Conservation (phyloP, 2,797 vertebrate species). For the Streptopelia turtur region DNA sequence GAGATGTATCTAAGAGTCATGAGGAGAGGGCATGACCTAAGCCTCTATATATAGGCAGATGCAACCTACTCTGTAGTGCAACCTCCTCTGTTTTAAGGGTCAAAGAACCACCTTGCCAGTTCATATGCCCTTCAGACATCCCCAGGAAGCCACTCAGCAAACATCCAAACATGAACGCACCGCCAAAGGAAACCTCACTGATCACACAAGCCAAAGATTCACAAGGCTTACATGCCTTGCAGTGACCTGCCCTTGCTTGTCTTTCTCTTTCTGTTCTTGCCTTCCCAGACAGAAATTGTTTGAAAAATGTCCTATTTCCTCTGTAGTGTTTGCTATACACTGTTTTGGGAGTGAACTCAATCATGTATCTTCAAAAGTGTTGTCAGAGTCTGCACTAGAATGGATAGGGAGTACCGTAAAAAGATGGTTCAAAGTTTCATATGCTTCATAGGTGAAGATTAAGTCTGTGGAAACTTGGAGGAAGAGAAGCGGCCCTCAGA, state of each 20-base stretch:
- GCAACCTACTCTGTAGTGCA: background rate
- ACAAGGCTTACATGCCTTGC: background rate
- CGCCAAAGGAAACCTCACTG: background rate
- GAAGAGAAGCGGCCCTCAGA: background rate
- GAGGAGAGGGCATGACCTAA: background rate
- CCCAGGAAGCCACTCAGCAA: background rate
- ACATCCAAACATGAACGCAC: background rate
- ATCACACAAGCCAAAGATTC: background rate
- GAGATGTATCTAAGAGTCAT: background rate
- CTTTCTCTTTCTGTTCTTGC: background rate
- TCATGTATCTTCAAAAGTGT: background rate
- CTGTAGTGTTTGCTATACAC: background rate
- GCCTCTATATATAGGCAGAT: background rate
- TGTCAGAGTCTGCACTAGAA: background rate
- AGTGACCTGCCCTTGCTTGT: background rate
- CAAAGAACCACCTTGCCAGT: background rate
- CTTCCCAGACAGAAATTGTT: background rate
- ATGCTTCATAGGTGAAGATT: background rate
- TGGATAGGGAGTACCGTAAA: background rate
- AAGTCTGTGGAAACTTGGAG: background rate
- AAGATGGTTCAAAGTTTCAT: background rate
- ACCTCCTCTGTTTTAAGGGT: background rate
- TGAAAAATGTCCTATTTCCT: background rate
- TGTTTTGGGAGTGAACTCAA: background rate
- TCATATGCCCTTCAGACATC: background rate